These are phyloP conservation scores for Loriculus beryllinus DNA, from an alignment of 2,797 vertebrate genomes.

Conservation along the genomic window DNA sequence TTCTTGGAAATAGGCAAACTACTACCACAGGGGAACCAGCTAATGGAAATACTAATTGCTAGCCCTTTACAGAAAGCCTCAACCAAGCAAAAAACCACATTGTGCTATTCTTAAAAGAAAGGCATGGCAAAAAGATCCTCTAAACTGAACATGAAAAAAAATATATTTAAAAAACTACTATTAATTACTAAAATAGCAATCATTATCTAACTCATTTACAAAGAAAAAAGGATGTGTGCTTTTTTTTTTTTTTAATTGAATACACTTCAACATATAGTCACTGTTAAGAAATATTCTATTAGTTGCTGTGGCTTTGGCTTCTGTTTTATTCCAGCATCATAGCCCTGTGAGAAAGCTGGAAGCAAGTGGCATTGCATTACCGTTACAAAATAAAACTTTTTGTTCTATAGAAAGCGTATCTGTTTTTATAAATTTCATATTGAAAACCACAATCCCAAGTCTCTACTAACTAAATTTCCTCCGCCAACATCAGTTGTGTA, in stretches of 20 bases:
- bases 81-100: neutral
- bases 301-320: neutral
- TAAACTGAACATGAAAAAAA: neutral
- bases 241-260: neutral
- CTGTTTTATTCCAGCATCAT: neutral
- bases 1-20: neutral
- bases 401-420: neutral
- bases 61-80: neutral
- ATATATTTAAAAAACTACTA: neutral
- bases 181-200: neutral
- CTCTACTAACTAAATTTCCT: neutral
- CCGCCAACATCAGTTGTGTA: neutral
- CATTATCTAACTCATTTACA: neutral
- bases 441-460: neutral
- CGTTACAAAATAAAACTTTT: neutral
- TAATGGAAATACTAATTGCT: neutral
- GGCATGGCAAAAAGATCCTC: neutral
- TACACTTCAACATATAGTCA: neutral
- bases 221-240: fast-evolving
- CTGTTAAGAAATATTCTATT: neutral
- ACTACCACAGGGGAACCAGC: neutral
- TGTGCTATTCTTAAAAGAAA: neutral
- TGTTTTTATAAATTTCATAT: neutral
- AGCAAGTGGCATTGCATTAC: neutral
- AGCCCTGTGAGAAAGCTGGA: neutral